Evolutionary conservation across 2,888 invertebrate genomes (phyloP).

Genomic region (Patella caerulea): DNA sequence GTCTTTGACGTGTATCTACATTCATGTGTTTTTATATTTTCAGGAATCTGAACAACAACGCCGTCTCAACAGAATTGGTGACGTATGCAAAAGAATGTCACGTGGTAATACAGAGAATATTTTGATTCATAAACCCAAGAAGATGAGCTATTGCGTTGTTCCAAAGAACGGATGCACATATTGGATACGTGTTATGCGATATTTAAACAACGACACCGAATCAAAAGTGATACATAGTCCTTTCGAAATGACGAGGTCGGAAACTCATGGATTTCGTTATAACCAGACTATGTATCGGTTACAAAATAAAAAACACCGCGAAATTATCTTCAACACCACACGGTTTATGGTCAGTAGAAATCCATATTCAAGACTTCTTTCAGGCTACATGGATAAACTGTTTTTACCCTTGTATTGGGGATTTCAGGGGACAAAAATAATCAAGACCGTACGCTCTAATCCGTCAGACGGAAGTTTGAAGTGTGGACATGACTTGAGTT

Average conservation of each 20-base stretch:
- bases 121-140: slow-evolving; percentile 19
- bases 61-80: not conserved
- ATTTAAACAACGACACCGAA: slow-evolving; percentile 38
- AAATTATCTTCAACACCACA: slow-evolving; percentile 27
- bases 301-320: slow-evolving; percentile 16
- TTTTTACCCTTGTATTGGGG: slow-evolving; percentile 53
- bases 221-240: slow-evolving; percentile 25
- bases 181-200: slow-evolving; percentile 49
- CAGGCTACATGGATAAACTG: slow-evolving; percentile 53
- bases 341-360: slow-evolving; percentile 46
- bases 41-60: not conserved
- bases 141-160: slow-evolving; percentile 46
- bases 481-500: slow-evolving; percentile 52
- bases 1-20: too few relatives aligned
- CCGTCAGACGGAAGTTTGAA: slow-evolving; percentile 15
- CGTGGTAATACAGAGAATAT: slow-evolving; percentile 9
- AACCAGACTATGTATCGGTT: slow-evolving; percentile 21
- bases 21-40: not conserved
- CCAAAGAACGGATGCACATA: slow-evolving; percentile 53
- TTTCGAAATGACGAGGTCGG: slow-evolving; percentile 35
- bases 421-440: slow-evolving; percentile 34
- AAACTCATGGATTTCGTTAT: slow-evolving; percentile 34
- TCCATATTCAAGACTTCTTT: slow-evolving; percentile 51
- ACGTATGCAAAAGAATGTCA: not conserved
- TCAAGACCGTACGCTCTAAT: slow-evolving; percentile 21